Evolutionary conservation across 2,113 vertebrate genomes (phyloP).

Genomic region (Lepisosteus oculatus): DNA sequence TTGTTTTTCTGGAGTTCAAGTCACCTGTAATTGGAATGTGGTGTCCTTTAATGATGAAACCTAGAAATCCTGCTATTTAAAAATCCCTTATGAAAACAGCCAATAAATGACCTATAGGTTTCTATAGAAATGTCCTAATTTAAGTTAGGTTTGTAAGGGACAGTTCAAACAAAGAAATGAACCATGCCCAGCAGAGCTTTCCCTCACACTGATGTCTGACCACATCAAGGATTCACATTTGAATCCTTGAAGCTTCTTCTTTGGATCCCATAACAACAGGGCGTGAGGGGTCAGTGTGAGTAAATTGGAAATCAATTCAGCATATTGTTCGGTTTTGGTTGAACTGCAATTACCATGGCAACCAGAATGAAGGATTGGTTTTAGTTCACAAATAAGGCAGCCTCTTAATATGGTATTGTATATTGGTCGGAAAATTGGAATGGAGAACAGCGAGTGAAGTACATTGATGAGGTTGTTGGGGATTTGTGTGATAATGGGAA

Average conservation of each 20-base stretch:
- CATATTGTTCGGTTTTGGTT: constrained; percentile 4
- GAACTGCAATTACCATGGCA: constrained; percentile 6
- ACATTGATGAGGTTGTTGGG: background rate
- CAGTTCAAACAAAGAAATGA: background rate
- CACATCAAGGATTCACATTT: background rate
- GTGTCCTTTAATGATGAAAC: too few species aligned
- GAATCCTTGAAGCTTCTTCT: background rate
- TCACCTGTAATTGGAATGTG: too few species aligned
- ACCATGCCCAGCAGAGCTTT: background rate
- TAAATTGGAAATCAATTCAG: constrained; percentile 18
- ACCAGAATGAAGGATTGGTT: constrained; percentile 7
- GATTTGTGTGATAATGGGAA: constrained; percentile 8
- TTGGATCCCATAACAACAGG: constrained; percentile 9
- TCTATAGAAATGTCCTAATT: background rate
- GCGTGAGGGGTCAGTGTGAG: constrained; percentile 9
- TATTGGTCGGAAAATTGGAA: background rate
- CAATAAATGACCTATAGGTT: too few species aligned
- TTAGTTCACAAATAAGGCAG: background rate
- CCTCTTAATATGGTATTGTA: background rate
- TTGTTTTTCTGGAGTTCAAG: too few species aligned
- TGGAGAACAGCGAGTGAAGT: background rate
- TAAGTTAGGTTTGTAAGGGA: background rate
- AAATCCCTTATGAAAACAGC: too few species aligned
- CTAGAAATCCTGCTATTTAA: too few species aligned
- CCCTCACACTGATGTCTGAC: background rate